Base-by-base conservation (phyloP, 2,888 invertebrate species). In the Gymnosoma rotundatum region DNA sequence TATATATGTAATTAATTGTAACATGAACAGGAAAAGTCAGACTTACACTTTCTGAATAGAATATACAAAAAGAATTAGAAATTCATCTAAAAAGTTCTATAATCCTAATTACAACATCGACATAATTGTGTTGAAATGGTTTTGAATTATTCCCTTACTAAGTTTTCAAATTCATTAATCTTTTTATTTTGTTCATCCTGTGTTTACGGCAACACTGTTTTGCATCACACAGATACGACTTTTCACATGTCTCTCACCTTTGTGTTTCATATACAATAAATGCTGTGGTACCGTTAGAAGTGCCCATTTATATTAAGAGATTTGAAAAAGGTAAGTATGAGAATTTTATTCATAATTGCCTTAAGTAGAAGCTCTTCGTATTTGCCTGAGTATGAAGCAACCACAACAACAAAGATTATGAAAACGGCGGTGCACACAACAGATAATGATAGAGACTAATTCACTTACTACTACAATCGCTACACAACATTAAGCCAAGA, bases 331-430 rank as follows among this genome's bases (percentile, higher is more conserved):
- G 10, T 56, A 32, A 25, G 56, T 64, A 90, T 89, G 89, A 88
- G 88, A 85, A 89, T 88, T 89, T 87, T 86, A 88, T 88, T 87
- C 87, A 88, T 90, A 90, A 90, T 89, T 90, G 89, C 88, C 89
- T 89, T 88, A 89, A 88, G 88, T 88, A 88, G 76, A 74, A 85
- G 79, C 25, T 32, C 75, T 78, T 36, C 74, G 61, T 5, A 5
- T 73, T 6, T 69, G 4, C 21, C 45, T 25, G 20, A 54, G 63
- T 56, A 18, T 36, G n/a, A n/a, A 45, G 16, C 42, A 18, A 64
- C n/a, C 48, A 1, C 42, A 42, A 76, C 61, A 81, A 72, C 67
- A 76, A 63, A 63, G 36, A 83, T 82, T 80, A 72, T 63, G 76
- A 67, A 78, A 69, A 60, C 21, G 69, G 42, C 21, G 69, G 42